Evolutionary conservation across 2,888 invertebrate species (phyloP), one percentile per base, ranked within the genome.

Genomic region (Synanthedon tipuliformis): DNA sequence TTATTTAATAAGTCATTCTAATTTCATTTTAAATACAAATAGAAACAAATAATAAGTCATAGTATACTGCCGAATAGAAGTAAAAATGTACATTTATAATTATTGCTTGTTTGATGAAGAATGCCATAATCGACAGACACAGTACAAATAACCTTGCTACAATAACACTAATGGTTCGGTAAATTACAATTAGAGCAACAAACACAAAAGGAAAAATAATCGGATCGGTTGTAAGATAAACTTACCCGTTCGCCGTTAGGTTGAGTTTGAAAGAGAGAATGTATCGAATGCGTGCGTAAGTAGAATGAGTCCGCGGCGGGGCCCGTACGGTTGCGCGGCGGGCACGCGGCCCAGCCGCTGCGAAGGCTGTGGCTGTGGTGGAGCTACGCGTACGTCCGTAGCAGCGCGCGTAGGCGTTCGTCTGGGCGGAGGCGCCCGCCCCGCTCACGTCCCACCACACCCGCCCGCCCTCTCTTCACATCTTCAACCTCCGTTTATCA

Each of bases 361-460:
- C 78, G 50, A 40, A 50, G 50, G 78, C 76, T 78, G 80, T 80
- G 82, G 70, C 69, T 80, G 68, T 71, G 71, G 67, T 41, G 51
- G 49, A 52, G 52, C 54, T 52, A 53, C 57, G 51, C 41, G 40
- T 51, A 79, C 85, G 83, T 78, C 76, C 81, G 75, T 73, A 68
- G 66, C 68, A 65, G 67, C 74, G 76, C 81, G 79, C 81, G 82
- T 82, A 78, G 81, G 82, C 83, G 82, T 73, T 61, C 79, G 75
- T 81, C 81, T 81, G 81, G 58, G 57, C 57, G 54, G 52, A 40
- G 65, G 61, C 52, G 61, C 58, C 61, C 61, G 62, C 62, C 55
- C 60, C 58, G 59, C 58, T 57, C 61, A 59, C 60, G 57, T 53
- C 54, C 59, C 57, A 64, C 61, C 61, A 56, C 58, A 52, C 67